Evolutionary conservation across 2,888 invertebrate species (phyloP), one percentile per base, ranked within the genome.

Genomic region (Hemaris fuciformis): DNA sequence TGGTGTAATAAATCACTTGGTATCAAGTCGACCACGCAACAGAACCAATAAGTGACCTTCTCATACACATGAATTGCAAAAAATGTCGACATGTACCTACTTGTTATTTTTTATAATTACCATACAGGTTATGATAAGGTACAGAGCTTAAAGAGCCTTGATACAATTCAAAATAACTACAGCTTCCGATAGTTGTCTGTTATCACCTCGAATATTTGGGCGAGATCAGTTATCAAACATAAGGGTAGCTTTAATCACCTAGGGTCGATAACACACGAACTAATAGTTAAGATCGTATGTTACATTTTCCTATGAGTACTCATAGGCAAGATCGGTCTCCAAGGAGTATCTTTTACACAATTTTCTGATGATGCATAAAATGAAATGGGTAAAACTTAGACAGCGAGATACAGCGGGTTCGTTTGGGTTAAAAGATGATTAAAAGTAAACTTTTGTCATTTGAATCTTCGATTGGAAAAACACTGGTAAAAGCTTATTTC

Each of bases 1-100:
- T 53, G 31, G 18, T 31, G 5, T 53, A 53, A 53, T 53, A 53
- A 53, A 53, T 53, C 53, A 31, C 31, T 31, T 53, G 53, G 31
- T 20, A 53, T 27, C 38, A 27, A 8, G 27, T 6, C 8, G 38
- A 8, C 3, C 10, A n/a, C 38, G 38, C 53, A 31, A 53, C 53
- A 48, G 7, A 48, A 5, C 1, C 48, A 48, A 27, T 27, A 15
- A 48, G n/a, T 15, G 48, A 7, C 48, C 48, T 48, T 27, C 15
- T 18, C 1, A 4, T 22, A 8, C 10, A 15, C 10, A 31, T 10
- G 15, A 6, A 5, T n/a, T 45, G 31, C 10, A 53, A 31, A 53
- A 53, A 53, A 31, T 53, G 0, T 53, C n/a, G 23, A 23, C n/a
- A 23, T 1, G 27, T 53, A 15, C 25, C 22, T 27, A 25, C 53